Evolutionary conservation across 1,140 invertebrate species (phyloP).

Genomic region (Bombus balteatus): DNA sequence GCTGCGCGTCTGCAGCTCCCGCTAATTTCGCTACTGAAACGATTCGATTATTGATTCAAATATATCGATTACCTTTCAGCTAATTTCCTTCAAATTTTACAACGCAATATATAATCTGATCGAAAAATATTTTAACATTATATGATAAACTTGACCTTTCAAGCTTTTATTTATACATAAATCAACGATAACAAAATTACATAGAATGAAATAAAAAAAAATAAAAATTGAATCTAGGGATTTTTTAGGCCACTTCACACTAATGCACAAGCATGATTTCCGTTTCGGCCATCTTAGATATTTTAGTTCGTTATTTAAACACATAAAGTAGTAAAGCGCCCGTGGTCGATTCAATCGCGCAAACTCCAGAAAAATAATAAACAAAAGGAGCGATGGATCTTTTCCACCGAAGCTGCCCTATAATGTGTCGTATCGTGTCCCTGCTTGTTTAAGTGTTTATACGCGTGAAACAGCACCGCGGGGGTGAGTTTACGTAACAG

Average conservation of each 20-base stretch:
- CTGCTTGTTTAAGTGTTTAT: slow-evolving; percentile 52
- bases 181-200: neutral
- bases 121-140: neutral
- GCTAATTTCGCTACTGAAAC: neutral
- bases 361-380: slow-evolving; percentile 68
- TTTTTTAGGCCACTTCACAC: slow-evolving; percentile 23
- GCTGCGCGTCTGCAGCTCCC: neutral
- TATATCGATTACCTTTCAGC: neutral
- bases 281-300: slow-evolving; percentile 32
- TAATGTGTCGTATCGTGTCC: slow-evolving; percentile 49
- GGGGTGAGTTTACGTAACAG: slow-evolving; percentile 51
- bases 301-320: slow-evolving; percentile 25
- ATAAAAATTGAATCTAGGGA: slow-evolving; percentile 24
- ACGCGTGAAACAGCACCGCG: slow-evolving; percentile 34
- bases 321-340: slow-evolving; percentile 2
- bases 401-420: slow-evolving; percentile 51
- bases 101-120: too few relatives aligned
- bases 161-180: neutral
- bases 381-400: slow-evolving; percentile 70
- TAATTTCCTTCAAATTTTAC: neutral
- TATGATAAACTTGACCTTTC: neutral
- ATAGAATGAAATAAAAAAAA: neutral
- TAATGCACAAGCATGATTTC: slow-evolving; percentile 11
- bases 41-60: slow-evolving; percentile 7
- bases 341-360: slow-evolving; percentile 42